Conservation (phyloP, 2,888 invertebrate species). For the Drosophila anomalata region DNA sequence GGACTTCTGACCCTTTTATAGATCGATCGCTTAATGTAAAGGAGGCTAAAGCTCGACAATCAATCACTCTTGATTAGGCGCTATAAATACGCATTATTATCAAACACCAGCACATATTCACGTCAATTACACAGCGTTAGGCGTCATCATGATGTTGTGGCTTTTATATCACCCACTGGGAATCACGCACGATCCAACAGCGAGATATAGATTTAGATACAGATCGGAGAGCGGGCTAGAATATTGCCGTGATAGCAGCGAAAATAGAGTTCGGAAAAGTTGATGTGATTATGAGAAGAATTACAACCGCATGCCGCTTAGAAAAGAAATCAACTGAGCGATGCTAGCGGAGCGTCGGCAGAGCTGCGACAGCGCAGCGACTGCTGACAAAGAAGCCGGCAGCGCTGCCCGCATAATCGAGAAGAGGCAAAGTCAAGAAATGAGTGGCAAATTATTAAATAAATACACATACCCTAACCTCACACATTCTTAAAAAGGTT, state of each 20-base stretch:
- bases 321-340: constrained; percentile 81
- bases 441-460: constrained; percentile 80
- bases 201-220: constrained; percentile 4
- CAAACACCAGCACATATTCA: constrained; percentile 44
- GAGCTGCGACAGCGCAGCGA: constrained; percentile 17
- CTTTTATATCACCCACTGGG: constrained; percentile 41
- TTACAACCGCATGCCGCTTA: constrained; percentile 82
- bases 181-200: constrained; percentile 23
- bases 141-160: constrained; percentile 58
- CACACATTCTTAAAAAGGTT: constrained; percentile 48
- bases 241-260: constrained; percentile 48
- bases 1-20: constrained; percentile 34
- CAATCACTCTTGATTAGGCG: constrained; percentile 72
- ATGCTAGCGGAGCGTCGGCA: constrained; percentile 39
- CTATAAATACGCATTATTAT: constrained; percentile 75
- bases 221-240: constrained; percentile 19
- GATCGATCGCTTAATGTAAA: constrained; percentile 40
- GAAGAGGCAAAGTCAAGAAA: constrained; percentile 45
- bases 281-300: constrained; percentile 74
- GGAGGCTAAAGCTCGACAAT: constrained; percentile 58
- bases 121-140: constrained; percentile 59
- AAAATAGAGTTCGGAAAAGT: constrained; percentile 51
- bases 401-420: constrained; percentile 67
- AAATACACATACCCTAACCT: constrained; percentile 70
- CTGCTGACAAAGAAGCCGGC: constrained; percentile 43